Conservation (phyloP, 2,113 vertebrate genomes). For the Pheucticus melanocephalus region DNA sequence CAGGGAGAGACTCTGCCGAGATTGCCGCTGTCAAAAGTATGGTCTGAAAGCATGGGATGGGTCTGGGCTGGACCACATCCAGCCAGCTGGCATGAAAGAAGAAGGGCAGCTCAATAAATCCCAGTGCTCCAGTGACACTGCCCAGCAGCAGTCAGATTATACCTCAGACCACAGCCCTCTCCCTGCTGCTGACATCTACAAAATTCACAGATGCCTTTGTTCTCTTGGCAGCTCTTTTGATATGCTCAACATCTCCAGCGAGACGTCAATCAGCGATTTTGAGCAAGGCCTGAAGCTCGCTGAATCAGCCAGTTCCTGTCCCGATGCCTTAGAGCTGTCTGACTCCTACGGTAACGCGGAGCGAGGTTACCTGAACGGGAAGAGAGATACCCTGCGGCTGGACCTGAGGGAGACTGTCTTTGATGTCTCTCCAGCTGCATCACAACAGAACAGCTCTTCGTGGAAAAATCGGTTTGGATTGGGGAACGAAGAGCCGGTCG, state of each 20-base stretch:
- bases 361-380: conserved; percentile 88
- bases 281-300: conserved; percentile 75
- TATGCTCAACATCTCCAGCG: conserved; percentile 88
- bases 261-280: conserved; percentile 86
- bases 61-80: conserved; percentile 16
- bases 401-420: conserved; percentile 89
- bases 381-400: conserved; percentile 88
- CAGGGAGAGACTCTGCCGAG: conserved; percentile 42
- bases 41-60: conserved; percentile 52
- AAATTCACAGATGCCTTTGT: conserved; percentile 76
- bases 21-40: conserved; percentile 38
- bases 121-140: conserved; percentile 45
- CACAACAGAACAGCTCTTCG: conserved; percentile 73
- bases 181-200: conserved; percentile 65
- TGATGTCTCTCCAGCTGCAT: conserved; percentile 71
- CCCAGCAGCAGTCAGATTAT: conserved; percentile 56
- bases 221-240: conserved; percentile 85
- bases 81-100: background rate
- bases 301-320: conserved; percentile 73
- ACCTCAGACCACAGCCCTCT: conserved; percentile 63
- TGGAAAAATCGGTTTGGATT: conserved; percentile 82
- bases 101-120: conserved; percentile 52
- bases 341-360: conserved; percentile 53
- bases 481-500: conserved; percentile 78
- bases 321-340: conserved; percentile 67